Percentiles rank a stretch among this genome's conserved stretches.
Evolutionary conservation across 2,888 invertebrate species (phyloP).

Genomic region (Biston betularia): DNA sequence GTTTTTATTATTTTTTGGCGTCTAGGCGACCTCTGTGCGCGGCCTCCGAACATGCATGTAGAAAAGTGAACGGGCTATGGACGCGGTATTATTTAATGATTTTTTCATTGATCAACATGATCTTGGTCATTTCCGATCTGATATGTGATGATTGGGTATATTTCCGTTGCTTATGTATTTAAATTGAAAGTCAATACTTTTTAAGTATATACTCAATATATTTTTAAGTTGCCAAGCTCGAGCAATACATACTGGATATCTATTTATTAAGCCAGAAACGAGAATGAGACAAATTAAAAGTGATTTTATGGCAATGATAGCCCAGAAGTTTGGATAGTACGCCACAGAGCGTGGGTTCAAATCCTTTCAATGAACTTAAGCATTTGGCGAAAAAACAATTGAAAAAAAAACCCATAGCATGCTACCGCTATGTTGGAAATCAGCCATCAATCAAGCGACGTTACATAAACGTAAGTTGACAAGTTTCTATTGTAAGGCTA

Average conservation of each 20-base stretch:
- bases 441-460: no score
- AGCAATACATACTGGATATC: not conserved
- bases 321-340: no score
- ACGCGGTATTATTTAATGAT: constrained; percentile 28
- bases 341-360: no score
- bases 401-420: no score
- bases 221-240: not conserved
- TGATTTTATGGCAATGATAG: no score
- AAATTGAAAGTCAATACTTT: constrained; percentile 4
- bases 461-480: no score
- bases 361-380: no score
- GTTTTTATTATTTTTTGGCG: constrained; percentile 67
- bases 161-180: constrained; percentile 29
- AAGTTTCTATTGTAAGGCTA: no score
- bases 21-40: constrained; percentile 72
- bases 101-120: constrained; percentile 28
- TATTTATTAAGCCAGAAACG: no score
- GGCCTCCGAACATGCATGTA: constrained; percentile 50
- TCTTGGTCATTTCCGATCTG: constrained; percentile 39
- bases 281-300: no score
- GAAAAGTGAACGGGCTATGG: constrained; percentile 35
- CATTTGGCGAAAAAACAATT: no score
- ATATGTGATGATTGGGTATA: constrained; percentile 24
- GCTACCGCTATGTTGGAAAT: no score
- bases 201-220: not conserved